These are phyloP conservation scores for Petrolisthes manimaculis DNA, from an alignment of 2,888 invertebrate species.

Conservation along the genomic window DNA sequence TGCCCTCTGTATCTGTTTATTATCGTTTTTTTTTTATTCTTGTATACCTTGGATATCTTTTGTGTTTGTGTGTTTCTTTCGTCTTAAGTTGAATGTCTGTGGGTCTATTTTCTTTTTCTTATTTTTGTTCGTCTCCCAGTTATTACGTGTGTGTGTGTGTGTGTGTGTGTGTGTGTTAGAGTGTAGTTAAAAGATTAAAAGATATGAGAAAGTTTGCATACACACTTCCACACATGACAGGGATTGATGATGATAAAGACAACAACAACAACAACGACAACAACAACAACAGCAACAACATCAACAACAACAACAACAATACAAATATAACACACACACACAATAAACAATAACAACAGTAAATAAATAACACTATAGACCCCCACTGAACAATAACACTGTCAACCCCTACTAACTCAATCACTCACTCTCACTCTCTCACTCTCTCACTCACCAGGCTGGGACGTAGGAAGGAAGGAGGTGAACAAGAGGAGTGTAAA, in stretches of 20 bases:
- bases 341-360: background rate
- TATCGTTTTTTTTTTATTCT: background rate
- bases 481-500: background rate
- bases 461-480: background rate
- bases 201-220: too few relatives aligned
- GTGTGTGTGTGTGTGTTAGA: too few relatives aligned
- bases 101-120: background rate
- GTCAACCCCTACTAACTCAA: background rate
- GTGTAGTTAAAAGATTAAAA: too few relatives aligned
- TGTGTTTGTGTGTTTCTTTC: background rate
- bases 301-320: background rate
- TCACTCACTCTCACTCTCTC: background rate
- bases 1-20: too few relatives aligned
- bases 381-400: background rate
- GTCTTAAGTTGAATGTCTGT: background rate
- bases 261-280: background rate
- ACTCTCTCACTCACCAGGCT: background rate
- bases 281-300: background rate
- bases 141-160: too few relatives aligned
- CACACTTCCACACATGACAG: too few relatives aligned
- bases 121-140: background rate
- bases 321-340: background rate
- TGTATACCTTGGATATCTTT: background rate
- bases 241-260: background rate
- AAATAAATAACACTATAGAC: background rate